Evolutionary conservation across 2,888 invertebrate genomes (phyloP), one percentile per base, ranked within the genome.

Genomic region (Sepiola atlantica): DNA sequence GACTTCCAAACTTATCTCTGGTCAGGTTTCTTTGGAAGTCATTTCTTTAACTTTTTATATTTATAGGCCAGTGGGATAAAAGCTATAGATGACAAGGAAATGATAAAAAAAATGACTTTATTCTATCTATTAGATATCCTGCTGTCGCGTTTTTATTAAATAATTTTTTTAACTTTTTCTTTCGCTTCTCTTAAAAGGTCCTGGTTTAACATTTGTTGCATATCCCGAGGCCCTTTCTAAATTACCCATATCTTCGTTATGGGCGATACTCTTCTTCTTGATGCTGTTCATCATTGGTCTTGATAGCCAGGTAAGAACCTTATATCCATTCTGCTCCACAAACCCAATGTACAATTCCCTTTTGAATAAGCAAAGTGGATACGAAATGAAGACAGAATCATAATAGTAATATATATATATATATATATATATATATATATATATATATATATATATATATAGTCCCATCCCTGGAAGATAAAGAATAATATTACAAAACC

Each of bases 151-250:
- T 77, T n/a, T 77, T n/a, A 77, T 77, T 28, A 77, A 91, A 14
- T 21, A 90, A 28, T 35, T 91, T 54, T 94, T 93, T 35, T 3
- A 55, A 28, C 32, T 18, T 91, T 77, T 90, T 92, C 21, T 94
- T 14, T 93, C 21, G 90, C 55, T 45, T 94, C 57, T 93, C 45
- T 77, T 95, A 93, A 1, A 95, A 97, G 97, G 97, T 92, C 97
- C 97, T 54, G 97, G 97, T n/a, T 95, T 97, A 94, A 97, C 97
- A 35, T 97, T 97, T 96, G 97, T 97, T 12, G 97, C 97, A 20
- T 97, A 97, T 95, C 97, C 97, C 21, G 97, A 97, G 94, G 97
- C 97, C 16, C 96, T 97, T 45, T 95, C 97, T 54, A 96, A 96
- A 94, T 95, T 97, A 94, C 97, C 97, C 24, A 96, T 97, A 61